A percentile compares a stretch with the other conserved stretches of the same genome.
These are phyloP conservation scores for Eriocheir sinensis DNA, from an alignment of 1,140 invertebrate genomes.

Conservation along the genomic window DNA sequence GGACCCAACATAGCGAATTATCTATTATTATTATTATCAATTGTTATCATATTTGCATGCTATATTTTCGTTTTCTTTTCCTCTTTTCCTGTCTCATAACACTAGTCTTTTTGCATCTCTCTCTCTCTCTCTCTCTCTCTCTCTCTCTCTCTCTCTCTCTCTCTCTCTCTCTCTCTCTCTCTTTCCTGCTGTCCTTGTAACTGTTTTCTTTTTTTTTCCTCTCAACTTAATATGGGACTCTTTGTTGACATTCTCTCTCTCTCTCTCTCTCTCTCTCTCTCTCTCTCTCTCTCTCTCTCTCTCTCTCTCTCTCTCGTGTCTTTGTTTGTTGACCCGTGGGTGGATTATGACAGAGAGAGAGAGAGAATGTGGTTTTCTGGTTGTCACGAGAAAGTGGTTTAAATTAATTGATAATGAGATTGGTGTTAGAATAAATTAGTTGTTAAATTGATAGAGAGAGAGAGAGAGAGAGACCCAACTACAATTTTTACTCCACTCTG, in stretches of 20 bases:
- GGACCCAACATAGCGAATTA: not conserved
- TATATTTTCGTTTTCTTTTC: not conserved
- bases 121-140: not conserved
- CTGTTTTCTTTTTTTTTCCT: no score
- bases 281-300: slow-evolving; percentile 45
- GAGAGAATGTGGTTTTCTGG: no score
- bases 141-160: slow-evolving; percentile 11
- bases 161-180: slow-evolving; percentile 46
- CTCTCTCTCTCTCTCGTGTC: not conserved
- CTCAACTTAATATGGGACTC: no score
- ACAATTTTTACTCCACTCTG: no score
- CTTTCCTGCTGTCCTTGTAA: not conserved
- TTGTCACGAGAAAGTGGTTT: no score
- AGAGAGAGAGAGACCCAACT: no score
- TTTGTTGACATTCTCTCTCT: not conserved
- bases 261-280: slow-evolving; percentile 49
- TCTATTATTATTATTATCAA: no score
- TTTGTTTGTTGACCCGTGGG: not conserved
- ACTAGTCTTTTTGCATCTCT: not conserved
- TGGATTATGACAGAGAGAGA: no score
- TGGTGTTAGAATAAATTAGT: no score
- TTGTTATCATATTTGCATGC: no score
- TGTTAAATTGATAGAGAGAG: no score
- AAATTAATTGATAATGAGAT: no score
- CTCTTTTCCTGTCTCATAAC: not conserved